Evolutionary conservation across 1,140 invertebrate genomes (phyloP).

Genomic region (Metaphire vulgaris): DNA sequence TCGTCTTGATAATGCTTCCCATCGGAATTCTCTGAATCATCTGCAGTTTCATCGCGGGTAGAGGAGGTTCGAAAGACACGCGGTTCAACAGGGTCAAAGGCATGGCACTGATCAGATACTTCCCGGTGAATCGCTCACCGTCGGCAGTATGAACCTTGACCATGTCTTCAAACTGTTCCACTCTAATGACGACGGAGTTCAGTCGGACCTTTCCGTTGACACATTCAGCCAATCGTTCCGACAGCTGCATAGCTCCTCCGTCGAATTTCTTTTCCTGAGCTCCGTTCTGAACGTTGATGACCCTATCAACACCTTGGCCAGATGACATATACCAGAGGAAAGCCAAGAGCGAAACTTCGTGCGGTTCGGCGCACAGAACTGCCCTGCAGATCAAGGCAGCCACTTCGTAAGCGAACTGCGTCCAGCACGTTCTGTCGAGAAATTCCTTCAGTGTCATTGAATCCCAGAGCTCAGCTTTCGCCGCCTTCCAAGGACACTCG

Average conservation of each 20-base stretch:
- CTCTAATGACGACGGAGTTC: conserved; percentile 30
- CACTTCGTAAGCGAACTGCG: conserved; percentile 27
- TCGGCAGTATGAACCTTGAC: conserved; percentile 31
- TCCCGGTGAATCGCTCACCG: conserved; percentile 17
- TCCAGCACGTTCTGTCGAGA: conserved; percentile 44
- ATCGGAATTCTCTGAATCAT: conserved; percentile 49
- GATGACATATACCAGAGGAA: conserved; percentile 49
- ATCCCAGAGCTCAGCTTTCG: conserved; percentile 51
- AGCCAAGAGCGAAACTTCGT: conserved; percentile 48
- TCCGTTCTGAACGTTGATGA: conserved; percentile 46
- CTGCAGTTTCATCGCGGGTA: conserved; percentile 43
- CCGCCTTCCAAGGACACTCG: conserved; percentile 48
- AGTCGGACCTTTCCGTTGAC: conserved; percentile 36
- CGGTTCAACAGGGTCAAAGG: conserved; percentile 47
- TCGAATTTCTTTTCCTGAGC: conserved; percentile 50
- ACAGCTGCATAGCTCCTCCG: conserved; percentile 50
- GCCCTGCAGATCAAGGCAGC: background rate
- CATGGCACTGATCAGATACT: conserved; percentile 45
- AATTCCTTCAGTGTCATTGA: conserved; percentile 49
- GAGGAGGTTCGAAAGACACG: conserved; percentile 46
- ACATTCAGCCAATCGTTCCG: conserved; percentile 40
- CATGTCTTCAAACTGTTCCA: conserved; percentile 31
- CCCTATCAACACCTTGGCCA: conserved; percentile 41
- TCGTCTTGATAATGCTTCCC: conserved; percentile 49
- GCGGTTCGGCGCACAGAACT: conserved; percentile 42